A percentile compares a stretch with the other conserved stretches of the same genome.
These are phyloP conservation scores for Melanotus villosus DNA, from an alignment of 2,888 invertebrate species.

Conservation along the genomic window DNA sequence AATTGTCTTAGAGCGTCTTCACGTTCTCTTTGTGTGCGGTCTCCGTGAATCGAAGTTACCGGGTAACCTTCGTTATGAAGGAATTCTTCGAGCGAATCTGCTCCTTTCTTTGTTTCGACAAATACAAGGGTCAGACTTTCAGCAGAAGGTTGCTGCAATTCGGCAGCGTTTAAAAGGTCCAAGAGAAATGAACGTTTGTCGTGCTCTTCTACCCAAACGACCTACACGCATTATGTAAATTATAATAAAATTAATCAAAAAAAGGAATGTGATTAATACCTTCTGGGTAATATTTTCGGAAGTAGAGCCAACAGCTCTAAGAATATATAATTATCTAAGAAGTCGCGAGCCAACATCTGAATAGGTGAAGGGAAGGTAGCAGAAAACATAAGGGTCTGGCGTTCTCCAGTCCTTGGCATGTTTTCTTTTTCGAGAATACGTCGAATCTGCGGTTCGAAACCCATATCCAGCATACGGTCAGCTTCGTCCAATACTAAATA, in stretches of 20 bases:
- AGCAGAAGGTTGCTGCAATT: slow-evolving; percentile 77
- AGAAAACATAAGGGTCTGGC: slow-evolving; percentile 98
- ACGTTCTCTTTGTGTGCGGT: slow-evolving; percentile 95
- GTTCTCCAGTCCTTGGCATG: slow-evolving; percentile 92
- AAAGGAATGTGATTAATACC: slow-evolving; percentile 65
- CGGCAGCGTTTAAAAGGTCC: slow-evolving; percentile 91
- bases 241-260: slow-evolving; percentile 67
- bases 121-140: slow-evolving; percentile 96
- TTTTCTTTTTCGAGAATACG: slow-evolving; percentile 94
- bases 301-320: slow-evolving; percentile 97
- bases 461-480: slow-evolving; percentile 98
- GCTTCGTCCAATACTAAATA: slow-evolving; percentile 95
- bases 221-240: no score
- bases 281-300: slow-evolving; percentile 99
- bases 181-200: slow-evolving; percentile 97
- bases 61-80: slow-evolving; percentile 91
- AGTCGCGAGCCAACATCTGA: slow-evolving; percentile 91
- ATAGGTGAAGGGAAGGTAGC: slow-evolving; percentile 99
- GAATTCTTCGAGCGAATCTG: slow-evolving; percentile 96
- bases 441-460: slow-evolving; percentile 96
- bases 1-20: slow-evolving; percentile 97
- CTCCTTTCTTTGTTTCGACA: slow-evolving; percentile 99
- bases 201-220: slow-evolving; percentile 97
- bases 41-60: slow-evolving; percentile 99
- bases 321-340: slow-evolving; percentile 87